These are phyloP conservation scores for Merops nubicus DNA, from an alignment of 2,113 vertebrate genomes.

Conservation along the genomic window DNA sequence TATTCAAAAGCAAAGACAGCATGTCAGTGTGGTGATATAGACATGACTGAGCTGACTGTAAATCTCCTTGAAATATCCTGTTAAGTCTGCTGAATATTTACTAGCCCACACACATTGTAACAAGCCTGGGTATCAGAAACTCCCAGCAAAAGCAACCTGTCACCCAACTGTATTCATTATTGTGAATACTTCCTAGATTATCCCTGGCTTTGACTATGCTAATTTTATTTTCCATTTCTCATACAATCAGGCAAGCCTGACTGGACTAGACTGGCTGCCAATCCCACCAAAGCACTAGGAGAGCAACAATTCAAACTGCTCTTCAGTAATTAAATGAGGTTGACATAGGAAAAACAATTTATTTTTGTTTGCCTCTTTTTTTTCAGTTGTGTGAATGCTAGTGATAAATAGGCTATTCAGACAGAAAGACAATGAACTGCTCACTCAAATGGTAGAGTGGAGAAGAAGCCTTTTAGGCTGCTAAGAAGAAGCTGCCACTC, in stretches of 20 bases:
- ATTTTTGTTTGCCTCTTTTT: constrained; percentile 32
- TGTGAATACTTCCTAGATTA: constrained; percentile 48
- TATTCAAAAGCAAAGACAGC: not conserved
- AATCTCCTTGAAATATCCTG: constrained; percentile 36
- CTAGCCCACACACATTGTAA: constrained; percentile 34
- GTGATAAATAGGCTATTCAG: constrained; percentile 33
- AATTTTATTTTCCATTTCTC: constrained; percentile 52
- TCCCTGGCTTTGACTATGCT: constrained; percentile 31
- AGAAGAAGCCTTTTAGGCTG: not conserved
- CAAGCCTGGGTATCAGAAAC: not conserved
- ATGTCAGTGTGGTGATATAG: not conserved
- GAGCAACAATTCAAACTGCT: constrained; percentile 5
- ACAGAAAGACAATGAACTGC: not conserved
- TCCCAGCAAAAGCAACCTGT: not conserved
- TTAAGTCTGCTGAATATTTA: constrained; percentile 47
- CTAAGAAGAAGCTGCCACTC: not conserved
- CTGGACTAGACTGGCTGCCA: constrained; percentile 13
- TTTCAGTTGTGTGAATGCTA: not conserved
- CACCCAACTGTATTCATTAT: constrained; percentile 20
- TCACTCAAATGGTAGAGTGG: not conserved
- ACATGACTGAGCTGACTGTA: constrained; percentile 35
- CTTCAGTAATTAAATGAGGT: constrained; percentile 27
- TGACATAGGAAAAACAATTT: constrained; percentile 9
- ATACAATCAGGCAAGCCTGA: constrained; percentile 9
- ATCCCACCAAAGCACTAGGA: not conserved